Base-by-base conservation (phyloP, 2,797 vertebrate genomes). In the Ispidina lecontei region DNA sequence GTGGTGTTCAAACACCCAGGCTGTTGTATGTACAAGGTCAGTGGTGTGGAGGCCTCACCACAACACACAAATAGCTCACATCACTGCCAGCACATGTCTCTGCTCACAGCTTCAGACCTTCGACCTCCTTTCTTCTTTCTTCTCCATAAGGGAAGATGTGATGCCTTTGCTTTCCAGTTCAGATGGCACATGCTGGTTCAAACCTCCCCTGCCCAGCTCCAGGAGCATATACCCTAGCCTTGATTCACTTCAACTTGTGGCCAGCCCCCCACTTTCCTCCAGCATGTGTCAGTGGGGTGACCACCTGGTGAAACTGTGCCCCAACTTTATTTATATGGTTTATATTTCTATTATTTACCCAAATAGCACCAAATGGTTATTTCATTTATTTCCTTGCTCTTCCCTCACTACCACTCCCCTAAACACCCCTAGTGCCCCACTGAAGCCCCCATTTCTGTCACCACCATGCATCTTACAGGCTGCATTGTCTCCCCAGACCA, bases 51-150 rank as follows among this genome's bases (percentile, higher is more conserved):
- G 60, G 52, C 84, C 68, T 89, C 75, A 77, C 76, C 41, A 0
- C 69, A 78, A 68, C 76, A 93, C 74, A 89, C 79, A 91, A 87
- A 79, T 70, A 91, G 79, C 69, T 94, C 72, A 64, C 81, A 75
- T 64, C 54, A 3, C 39, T 76, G 62, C 69, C 16, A 5, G 39
- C 58, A 72, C 10, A 7, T 0, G 2, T 64, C 71, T 90, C 68
- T 68, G 37, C 70, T 86, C 29, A 59, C 69, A 70, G 65, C 70
- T 87, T 62, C 46, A 29, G 73, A 60, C 74, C 63, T 69, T 71
- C 28, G 14, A 76, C 41, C 68, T 91, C 60, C 33, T 91, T 87
- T 77, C 55, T 83, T 81, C 74, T 83, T 51, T 82, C 44, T 85
- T 74, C 18, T 26, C 67, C 6, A 1, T 37, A 56, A 46, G 63